Conservation (phyloP, 2,888 invertebrate species). For the Cremastinae sp. region DNA sequence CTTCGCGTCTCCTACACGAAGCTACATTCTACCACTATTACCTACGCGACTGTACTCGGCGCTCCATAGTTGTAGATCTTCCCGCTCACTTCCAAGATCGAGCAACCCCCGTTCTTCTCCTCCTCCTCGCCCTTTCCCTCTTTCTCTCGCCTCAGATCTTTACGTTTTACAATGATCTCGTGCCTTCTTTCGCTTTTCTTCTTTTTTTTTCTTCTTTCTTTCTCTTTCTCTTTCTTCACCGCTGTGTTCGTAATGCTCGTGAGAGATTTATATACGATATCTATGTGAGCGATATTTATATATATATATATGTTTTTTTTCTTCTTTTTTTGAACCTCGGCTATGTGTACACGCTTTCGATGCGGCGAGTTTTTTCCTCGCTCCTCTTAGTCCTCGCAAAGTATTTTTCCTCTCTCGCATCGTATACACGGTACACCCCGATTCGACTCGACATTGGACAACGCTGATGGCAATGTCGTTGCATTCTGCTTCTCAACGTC, state of each 20-base stretch:
- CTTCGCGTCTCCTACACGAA: slow-evolving; percentile 48
- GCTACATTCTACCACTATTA: slow-evolving; percentile 40
- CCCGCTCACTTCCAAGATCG: slow-evolving; percentile 41
- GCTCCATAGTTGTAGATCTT: slow-evolving; percentile 46
- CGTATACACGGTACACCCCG: slow-evolving; percentile 10
- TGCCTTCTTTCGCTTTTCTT: slow-evolving; percentile 47
- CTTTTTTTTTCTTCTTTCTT: slow-evolving; percentile 44
- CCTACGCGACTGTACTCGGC: slow-evolving; percentile 37
- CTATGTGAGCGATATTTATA: slow-evolving; percentile 7
- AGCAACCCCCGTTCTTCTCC: slow-evolving; percentile 55
- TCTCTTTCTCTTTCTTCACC: background rate
- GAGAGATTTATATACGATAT: slow-evolving; percentile 5
- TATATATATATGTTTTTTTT: slow-evolving; percentile 12
- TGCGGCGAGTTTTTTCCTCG: slow-evolving; percentile 32
- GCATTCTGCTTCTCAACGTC: slow-evolving; percentile 32
- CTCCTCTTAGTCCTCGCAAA: slow-evolving; percentile 27
- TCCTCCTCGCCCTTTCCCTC: slow-evolving; percentile 44
- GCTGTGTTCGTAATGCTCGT: slow-evolving; percentile 9
- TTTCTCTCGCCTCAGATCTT: slow-evolving; percentile 29
- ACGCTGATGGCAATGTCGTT: slow-evolving; percentile 6
- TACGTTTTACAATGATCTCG: slow-evolving; percentile 28
- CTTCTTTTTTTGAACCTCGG: slow-evolving; percentile 12
- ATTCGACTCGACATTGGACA: slow-evolving; percentile 19
- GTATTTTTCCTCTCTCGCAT: slow-evolving; percentile 26
- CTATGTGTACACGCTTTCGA: background rate